phyloP scores from a whole-genome alignment of 2,113 vertebrate species.

The Hippocampus guttulatus region DNA sequence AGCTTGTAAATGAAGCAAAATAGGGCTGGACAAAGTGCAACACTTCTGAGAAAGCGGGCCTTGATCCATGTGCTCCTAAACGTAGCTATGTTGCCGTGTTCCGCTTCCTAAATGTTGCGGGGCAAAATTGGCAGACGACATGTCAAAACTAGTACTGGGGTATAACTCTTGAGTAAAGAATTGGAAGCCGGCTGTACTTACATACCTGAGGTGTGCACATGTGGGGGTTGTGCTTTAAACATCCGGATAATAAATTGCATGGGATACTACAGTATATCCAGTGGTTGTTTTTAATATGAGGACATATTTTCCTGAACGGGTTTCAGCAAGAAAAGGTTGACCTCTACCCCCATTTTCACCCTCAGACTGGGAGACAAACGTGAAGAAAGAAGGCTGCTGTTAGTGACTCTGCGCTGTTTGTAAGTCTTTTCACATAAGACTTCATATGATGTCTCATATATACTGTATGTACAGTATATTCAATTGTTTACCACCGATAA shows the following conservation, averaged over 20 bases:
- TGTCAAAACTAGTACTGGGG: conserved; percentile 47
- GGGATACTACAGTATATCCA: neutral
- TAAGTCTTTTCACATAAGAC: too few relatives aligned
- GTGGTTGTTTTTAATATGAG: neutral
- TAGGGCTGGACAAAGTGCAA: conserved; percentile 20
- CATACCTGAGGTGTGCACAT: conserved; percentile 58
- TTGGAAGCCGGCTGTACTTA: conserved; percentile 37
- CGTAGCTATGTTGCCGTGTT: neutral
- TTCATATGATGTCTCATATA: too few relatives aligned
- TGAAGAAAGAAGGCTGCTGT: too few relatives aligned
- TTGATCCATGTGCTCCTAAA: neutral
- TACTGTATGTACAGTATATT: too few relatives aligned
- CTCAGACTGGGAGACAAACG: too few relatives aligned
- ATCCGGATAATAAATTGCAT: neutral
- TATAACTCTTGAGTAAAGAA: conserved; percentile 38
- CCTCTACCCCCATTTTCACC: neutral
- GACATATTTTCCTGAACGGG: neutral
- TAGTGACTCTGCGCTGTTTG: too few relatives aligned
- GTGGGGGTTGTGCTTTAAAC: conserved; percentile 28
- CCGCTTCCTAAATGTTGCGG: conserved; percentile 3
- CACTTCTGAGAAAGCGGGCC: neutral
- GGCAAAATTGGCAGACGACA: conserved; percentile 31
- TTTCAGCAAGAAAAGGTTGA: neutral
- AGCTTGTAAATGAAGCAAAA: conserved; percentile 32
- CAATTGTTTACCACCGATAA: too few relatives aligned